These are phyloP conservation scores for Mormyrus hasselquistii DNA, from an alignment of 2,797 vertebrate genomes.

Conservation along the genomic window DNA sequence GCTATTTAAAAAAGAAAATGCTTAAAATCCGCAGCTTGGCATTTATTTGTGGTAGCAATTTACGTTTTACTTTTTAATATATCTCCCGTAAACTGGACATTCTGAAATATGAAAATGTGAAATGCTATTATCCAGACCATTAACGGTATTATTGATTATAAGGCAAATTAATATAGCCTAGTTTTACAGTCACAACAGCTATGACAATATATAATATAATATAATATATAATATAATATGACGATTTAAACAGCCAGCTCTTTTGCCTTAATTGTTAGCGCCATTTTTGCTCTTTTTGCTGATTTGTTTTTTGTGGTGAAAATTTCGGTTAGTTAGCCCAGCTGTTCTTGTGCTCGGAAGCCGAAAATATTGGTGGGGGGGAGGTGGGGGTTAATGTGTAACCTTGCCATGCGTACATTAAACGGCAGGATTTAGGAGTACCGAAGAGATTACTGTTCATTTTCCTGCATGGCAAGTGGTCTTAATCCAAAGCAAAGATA, in stretches of 20 bases:
- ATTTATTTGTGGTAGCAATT: background rate
- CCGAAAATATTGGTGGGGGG: background rate
- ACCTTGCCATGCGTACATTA: background rate
- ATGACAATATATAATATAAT: background rate
- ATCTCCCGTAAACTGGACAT: background rate
- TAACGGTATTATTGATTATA: background rate
- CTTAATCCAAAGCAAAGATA: constrained; percentile 1
- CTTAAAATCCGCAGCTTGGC: background rate
- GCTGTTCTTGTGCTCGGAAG: background rate
- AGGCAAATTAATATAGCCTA: background rate
- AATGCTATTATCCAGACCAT: background rate
- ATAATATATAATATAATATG: too few species aligned
- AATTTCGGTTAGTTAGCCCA: background rate
- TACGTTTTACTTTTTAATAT: background rate
- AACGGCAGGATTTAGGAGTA: background rate
- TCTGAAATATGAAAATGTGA: background rate
- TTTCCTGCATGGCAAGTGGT: background rate
- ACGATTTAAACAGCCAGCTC: background rate
- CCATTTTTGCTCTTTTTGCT: background rate
- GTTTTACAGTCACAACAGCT: background rate
- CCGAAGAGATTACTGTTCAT: background rate
- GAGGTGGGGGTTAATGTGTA: background rate
- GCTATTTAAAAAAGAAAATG: background rate
- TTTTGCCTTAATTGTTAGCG: background rate
- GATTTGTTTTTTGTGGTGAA: background rate